Evolutionary conservation across 2,888 invertebrate species (phyloP).

Genomic region (Mythimna albipuncta): DNA sequence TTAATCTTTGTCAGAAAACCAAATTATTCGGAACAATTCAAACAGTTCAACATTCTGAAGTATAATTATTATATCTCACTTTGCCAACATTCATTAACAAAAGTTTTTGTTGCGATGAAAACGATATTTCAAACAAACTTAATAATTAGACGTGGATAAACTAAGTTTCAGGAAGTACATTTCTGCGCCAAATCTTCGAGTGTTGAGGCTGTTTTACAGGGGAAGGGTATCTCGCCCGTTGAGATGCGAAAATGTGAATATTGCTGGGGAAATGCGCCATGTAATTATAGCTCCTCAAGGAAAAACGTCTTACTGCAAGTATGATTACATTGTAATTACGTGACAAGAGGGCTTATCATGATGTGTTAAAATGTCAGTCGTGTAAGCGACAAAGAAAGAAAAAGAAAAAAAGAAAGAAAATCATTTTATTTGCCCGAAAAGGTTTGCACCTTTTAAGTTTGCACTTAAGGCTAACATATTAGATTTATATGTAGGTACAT

Average conservation of each 20-base stretch:
- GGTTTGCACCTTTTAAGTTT: too few species aligned
- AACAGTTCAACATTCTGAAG: conserved; percentile 51
- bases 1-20: conserved; percentile 53
- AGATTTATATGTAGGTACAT: too few species aligned
- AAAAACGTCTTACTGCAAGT: too few species aligned
- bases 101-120: conserved; percentile 65
- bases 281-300: neutral
- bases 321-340: too few species aligned
- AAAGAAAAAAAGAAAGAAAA: too few species aligned
- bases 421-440: too few species aligned
- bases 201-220: conserved; percentile 15
- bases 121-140: conserved; percentile 67
- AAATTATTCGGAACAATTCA: conserved; percentile 54
- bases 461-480: too few species aligned
- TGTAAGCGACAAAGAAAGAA: too few species aligned
- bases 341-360: too few species aligned
- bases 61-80: conserved; percentile 60
- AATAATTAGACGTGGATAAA: conserved; percentile 63
- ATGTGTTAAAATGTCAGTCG: too few species aligned
- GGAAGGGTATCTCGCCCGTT: neutral
- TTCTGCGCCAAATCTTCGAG: conserved; percentile 45
- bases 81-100: conserved; percentile 62
- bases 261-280: neutral
- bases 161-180: conserved; percentile 47
- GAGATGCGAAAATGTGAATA: neutral